Evolutionary conservation across 2,113 vertebrate genomes (phyloP).

Genomic region (Halichoeres trimaculatus): DNA sequence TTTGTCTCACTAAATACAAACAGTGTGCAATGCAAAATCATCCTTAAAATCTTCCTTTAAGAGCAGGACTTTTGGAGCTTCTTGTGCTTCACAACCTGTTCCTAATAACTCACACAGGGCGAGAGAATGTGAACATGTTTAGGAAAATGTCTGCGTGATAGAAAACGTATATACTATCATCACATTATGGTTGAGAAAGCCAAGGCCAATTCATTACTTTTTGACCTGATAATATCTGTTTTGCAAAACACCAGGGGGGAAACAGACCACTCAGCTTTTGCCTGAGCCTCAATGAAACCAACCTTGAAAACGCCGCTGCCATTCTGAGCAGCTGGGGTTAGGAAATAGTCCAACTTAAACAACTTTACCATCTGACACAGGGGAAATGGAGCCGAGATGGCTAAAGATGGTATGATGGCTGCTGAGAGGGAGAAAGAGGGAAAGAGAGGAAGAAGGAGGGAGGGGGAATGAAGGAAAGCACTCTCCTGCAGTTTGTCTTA

Average conservation of each 20-base stretch:
- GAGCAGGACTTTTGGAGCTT: conserved; percentile 59
- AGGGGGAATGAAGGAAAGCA: conserved; percentile 35
- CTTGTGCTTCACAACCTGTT: conserved; percentile 57
- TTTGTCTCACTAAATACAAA: not conserved
- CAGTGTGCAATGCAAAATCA: conserved; percentile 28
- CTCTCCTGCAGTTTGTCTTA: conserved; percentile 64
- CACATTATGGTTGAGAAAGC: conserved; percentile 26
- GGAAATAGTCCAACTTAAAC: conserved; percentile 78
- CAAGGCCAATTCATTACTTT: conserved; percentile 25
- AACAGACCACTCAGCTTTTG: conserved; percentile 27
- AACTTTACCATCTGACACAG: conserved; percentile 74
- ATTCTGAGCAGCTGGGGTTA: conserved; percentile 73
- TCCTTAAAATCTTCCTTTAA: conserved; percentile 37
- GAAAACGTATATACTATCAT: conserved; percentile 39
- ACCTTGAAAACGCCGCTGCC: conserved; percentile 69
- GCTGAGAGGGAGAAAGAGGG: conserved; percentile 32
- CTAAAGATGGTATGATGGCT: conserved; percentile 78
- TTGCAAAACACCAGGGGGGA: conserved; percentile 25
- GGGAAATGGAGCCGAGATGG: conserved; percentile 67
- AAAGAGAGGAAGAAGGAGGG: conserved; percentile 24
- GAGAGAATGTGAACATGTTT: conserved; percentile 48
- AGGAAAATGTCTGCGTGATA: conserved; percentile 37
- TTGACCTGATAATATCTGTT: conserved; percentile 47
- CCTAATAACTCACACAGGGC: conserved; percentile 48
- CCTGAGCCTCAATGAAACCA: conserved; percentile 46